Base-by-base conservation (phyloP, 2,113 vertebrate species). In the Dascyllus trimaculatus region DNA sequence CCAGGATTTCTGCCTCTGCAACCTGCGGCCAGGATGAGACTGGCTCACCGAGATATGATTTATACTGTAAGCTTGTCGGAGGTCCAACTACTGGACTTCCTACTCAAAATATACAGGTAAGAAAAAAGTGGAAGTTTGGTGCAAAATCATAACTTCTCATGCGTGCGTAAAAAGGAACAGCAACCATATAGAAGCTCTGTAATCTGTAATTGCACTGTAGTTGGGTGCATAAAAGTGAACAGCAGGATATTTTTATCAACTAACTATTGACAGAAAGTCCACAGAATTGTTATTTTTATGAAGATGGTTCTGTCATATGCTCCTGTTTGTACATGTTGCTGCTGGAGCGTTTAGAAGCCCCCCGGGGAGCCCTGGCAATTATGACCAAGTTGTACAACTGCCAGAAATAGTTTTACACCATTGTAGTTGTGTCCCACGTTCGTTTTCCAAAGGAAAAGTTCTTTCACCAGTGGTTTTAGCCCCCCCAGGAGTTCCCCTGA, bases 41-140 rank as follows among this genome's bases (percentile, higher is more conserved):
- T 4, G 93, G 91, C 52, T 80, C 58, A 51, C 90, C 95, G 21
- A 91, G 79, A 58, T 14, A 79, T 3, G 96, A 98, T 81, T 95
- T 98, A 38, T 99, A 95, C 91, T 98, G 97, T 92, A 97, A 96
- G 71, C 94, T 99, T 75, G 97, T 96, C 15, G 97, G 97, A 73
- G 97, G 97, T 2, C 96, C 96, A 1, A 92, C 89, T 1, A 69
- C 80, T 7, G 93, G 90, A 32, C 88, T 87, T 63, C 75, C 86
- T 4, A 95, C 95, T 15, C 94, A 94, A 56, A 92, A 95, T 38
- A 96, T 98, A 80, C 96, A 97, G 97, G 98, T 98, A 94, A 81
- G 70, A 52, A 51, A 38, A 68, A 53, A 18, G 48, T 25, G 9
- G 11, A 53, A 29, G 2, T 13, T 52, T 13, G 38, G 35, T 21